A percentile compares a stretch with the other conserved stretches of the same genome.
Evolutionary conservation across 2,113 vertebrate species (phyloP).

Genomic region (Onychorhynchus coronatus): DNA sequence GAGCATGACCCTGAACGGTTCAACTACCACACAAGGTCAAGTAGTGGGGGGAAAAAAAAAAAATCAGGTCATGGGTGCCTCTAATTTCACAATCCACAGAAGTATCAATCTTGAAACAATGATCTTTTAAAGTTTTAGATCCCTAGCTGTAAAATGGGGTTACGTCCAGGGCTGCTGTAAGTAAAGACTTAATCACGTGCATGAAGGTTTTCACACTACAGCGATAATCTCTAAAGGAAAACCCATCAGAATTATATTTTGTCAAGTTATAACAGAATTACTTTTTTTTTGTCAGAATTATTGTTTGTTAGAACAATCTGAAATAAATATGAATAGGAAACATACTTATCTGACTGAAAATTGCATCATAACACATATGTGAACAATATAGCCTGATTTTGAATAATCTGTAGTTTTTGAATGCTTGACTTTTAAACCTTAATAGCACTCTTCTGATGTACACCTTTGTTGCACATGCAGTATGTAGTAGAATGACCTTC

Average conservation of each 20-base stretch:
- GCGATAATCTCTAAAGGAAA: not conserved
- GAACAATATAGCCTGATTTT: not conserved
- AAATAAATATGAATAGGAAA: not conserved
- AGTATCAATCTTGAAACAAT: not conserved
- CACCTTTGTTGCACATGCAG: not conserved
- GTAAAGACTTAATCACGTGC: not conserved
- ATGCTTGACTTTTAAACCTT: not conserved
- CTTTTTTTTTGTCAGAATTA: not conserved
- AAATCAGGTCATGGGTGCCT: not conserved
- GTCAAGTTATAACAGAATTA: not conserved
- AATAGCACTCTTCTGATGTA: not conserved
- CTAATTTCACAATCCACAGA: not conserved
- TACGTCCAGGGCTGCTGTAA: not conserved
- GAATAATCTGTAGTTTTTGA: not conserved
- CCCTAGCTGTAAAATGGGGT: not conserved
- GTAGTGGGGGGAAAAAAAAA: not conserved
- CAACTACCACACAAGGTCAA: not conserved
- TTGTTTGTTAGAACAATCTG: not conserved
- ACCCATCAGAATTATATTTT: not conserved
- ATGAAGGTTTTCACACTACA: not conserved
- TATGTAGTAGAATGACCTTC: constrained; percentile 55
- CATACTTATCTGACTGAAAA: not conserved
- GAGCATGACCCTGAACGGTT: not conserved
- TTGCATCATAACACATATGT: not conserved
- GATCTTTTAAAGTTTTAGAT: not conserved